phyloP scores from a whole-genome alignment of 64 coral and sea anemone species.

The Montipora foliosa region DNA sequence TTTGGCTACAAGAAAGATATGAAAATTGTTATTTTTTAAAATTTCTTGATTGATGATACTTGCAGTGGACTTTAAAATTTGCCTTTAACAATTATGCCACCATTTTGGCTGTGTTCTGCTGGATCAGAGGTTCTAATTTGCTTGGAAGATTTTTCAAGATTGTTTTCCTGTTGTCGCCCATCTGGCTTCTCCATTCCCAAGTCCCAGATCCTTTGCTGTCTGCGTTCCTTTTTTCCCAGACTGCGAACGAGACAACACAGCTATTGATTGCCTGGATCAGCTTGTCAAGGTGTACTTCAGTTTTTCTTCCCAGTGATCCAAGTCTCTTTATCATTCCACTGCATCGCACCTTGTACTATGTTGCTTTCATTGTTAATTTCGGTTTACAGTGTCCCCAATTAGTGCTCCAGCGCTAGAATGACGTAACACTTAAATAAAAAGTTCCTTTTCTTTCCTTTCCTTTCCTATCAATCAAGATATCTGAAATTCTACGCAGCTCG shows the following conservation, averaged over 20 bases:
- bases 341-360: constrained; percentile 37
- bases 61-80: too few relatives aligned
- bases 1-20: neutral
- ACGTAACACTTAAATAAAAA: too few relatives aligned
- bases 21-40: neutral
- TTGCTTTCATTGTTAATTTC: neutral
- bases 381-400: too few relatives aligned
- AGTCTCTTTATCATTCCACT: neutral
- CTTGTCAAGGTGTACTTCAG: constrained; percentile 26
- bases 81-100: constrained; percentile 56
- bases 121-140: neutral
- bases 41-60: neutral
- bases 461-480: constrained; percentile 9
- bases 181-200: constrained; percentile 33
- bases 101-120: neutral
- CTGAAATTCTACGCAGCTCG: constrained; percentile 25
- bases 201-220: constrained; percentile 37
- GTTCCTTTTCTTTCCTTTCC: too few relatives aligned
- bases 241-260: constrained; percentile 15
- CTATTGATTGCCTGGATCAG: constrained; percentile 23
- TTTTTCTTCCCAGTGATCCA: constrained; percentile 15
- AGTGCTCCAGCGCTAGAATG: too few relatives aligned
- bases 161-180: constrained; percentile 44
- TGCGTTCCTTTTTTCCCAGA: neutral
- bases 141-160: constrained; percentile 1